These are phyloP conservation scores for Lasiurus cinereus DNA, from an alignment of 2,113 vertebrate genomes.

Conservation along the genomic window DNA sequence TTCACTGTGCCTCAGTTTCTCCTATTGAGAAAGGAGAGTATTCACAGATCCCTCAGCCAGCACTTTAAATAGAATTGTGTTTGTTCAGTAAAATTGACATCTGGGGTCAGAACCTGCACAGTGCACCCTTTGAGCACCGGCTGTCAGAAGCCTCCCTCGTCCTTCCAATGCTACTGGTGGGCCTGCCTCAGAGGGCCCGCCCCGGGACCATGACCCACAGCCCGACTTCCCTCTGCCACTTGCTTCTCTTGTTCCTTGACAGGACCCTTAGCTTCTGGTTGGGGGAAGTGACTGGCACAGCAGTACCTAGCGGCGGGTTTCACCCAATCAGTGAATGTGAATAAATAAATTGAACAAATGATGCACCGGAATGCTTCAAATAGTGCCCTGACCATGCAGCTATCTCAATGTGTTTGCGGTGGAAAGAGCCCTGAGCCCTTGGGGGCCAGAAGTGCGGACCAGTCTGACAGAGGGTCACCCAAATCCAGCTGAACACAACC, in stretches of 20 bases:
- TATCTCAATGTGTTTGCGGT: neutral
- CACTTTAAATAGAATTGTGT: neutral
- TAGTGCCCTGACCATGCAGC: fast-evolving
- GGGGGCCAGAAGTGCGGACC: neutral
- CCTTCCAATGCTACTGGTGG: neutral
- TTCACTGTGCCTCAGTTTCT: conserved; percentile 2
- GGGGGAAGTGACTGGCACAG: neutral
- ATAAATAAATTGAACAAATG: neutral
- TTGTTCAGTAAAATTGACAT: neutral
- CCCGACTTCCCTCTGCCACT: neutral
- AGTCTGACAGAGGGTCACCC: neutral
- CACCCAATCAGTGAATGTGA: neutral
- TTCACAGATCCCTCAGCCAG: neutral
- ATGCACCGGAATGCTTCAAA: neutral
- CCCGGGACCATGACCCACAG: neutral
- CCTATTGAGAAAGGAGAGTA: neutral
- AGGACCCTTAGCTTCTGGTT: neutral
- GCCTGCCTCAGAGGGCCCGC: neutral
- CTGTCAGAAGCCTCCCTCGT: neutral
- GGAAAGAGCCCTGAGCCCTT: neutral
- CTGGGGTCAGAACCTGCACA: neutral
- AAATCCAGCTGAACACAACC: neutral
- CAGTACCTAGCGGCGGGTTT: neutral
- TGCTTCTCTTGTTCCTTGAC: neutral
- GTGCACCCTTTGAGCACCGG: neutral